Percentiles rank a stretch among this genome's conserved stretches.
These are phyloP conservation scores for Altica lythri DNA, from an alignment of 2,888 invertebrate genomes.

Conservation along the genomic window DNA sequence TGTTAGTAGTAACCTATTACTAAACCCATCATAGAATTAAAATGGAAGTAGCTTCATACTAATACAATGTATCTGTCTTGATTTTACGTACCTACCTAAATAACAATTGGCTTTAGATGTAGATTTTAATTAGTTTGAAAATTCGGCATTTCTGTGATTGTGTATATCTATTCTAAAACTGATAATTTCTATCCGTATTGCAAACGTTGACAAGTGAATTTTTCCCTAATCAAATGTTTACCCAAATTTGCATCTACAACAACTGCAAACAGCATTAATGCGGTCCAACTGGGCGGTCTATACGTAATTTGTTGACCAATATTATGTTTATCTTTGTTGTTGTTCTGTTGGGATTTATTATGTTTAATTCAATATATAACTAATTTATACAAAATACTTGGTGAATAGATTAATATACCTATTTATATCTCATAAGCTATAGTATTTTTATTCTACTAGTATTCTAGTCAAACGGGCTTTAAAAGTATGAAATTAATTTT, in stretches of 20 bases:
- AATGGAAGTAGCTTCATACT: too few relatives aligned
- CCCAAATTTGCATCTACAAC: slow-evolving; percentile 26
- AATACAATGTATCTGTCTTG: too few relatives aligned
- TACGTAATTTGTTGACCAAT: slow-evolving; percentile 24
- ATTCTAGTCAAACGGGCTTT: too few relatives aligned
- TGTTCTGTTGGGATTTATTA: slow-evolving; percentile 9
- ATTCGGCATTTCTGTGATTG: slow-evolving; percentile 13
- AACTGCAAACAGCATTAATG: slow-evolving; percentile 24
- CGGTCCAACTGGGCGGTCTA: slow-evolving; percentile 16
- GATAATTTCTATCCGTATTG: slow-evolving; percentile 23
- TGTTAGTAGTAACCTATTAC: too few relatives aligned
- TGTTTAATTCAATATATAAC: too few relatives aligned
- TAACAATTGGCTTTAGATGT: slow-evolving; percentile 19
- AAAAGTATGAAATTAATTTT: too few relatives aligned
- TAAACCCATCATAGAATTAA: too few relatives aligned
- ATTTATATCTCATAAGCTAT: too few relatives aligned
- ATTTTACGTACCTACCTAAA: too few relatives aligned
- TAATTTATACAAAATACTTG: too few relatives aligned
- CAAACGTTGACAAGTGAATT: slow-evolving; percentile 18
- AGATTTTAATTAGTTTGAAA: slow-evolving; percentile 6
- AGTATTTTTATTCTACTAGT: too few relatives aligned
- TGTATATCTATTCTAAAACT: slow-evolving; percentile 14
- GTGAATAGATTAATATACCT: too few relatives aligned
- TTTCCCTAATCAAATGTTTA: slow-evolving; percentile 24
- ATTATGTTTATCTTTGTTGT: slow-evolving; percentile 20